Conservation (phyloP, 1,140 invertebrate species). For the Caenorhabditis tropicalis region DNA sequence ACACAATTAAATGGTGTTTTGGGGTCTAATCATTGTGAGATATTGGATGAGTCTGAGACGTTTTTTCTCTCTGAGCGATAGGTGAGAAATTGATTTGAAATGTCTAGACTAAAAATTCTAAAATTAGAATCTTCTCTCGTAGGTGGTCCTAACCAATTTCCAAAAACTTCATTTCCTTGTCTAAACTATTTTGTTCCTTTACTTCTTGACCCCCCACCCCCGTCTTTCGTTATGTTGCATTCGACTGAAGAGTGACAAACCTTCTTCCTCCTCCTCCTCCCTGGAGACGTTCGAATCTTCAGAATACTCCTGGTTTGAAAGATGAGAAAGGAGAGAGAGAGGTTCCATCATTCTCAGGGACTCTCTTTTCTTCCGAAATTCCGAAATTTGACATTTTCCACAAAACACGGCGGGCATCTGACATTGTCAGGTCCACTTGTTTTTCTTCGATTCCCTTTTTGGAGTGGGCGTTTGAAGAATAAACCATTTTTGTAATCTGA, state of each 20-base stretch:
- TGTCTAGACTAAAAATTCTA: background rate
- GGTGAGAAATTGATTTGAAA: conserved; percentile 27
- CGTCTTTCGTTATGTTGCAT: background rate
- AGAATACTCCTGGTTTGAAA: background rate
- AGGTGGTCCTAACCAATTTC: too few species aligned
- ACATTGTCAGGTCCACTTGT: too few species aligned
- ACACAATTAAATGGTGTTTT: background rate
- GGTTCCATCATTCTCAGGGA: conserved; percentile 5
- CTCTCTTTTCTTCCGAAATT: background rate
- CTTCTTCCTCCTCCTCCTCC: background rate
- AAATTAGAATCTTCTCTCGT: too few species aligned
- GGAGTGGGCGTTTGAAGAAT: too few species aligned
- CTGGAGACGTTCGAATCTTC: background rate
- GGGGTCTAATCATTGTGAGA: conserved; percentile 11
- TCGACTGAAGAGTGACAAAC: background rate
- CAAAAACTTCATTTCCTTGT: too few species aligned
- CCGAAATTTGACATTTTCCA: too few species aligned
- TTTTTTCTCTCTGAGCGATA: background rate
- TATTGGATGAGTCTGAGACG: background rate
- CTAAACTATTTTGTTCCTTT: background rate
- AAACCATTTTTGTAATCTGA: too few species aligned
- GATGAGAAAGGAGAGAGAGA: background rate
- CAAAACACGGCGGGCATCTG: too few species aligned
- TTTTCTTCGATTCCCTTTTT: too few species aligned
- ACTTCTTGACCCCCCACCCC: background rate